A percentile compares a stretch with the other conserved stretches of the same genome.
Conservation (phyloP, 2,797 vertebrate species). For the Remorina albescens region DNA sequence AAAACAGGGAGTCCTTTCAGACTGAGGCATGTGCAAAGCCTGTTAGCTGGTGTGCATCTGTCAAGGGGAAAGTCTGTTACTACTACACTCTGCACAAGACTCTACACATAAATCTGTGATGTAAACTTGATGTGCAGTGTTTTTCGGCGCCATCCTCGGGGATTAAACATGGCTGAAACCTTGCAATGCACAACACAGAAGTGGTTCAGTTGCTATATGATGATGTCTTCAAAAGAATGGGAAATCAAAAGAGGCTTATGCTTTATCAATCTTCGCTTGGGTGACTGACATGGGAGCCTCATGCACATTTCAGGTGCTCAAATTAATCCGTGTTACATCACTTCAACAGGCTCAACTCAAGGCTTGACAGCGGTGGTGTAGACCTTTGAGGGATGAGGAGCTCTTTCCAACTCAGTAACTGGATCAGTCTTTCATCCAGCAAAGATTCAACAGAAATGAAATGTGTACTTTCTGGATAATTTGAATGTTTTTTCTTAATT, state of each 20-base stretch:
- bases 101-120: constrained; percentile 48
- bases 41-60: constrained; percentile 64
- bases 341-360: constrained; percentile 35
- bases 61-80: constrained; percentile 54
- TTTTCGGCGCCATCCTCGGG: constrained; percentile 41
- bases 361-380: constrained; percentile 23
- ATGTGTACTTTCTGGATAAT: constrained; percentile 4
- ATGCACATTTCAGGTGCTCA: constrained; percentile 38
- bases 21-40: constrained; percentile 34
- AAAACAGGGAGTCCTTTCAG: constrained; percentile 62
- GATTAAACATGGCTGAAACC: constrained; percentile 51
- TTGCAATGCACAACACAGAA: constrained; percentile 20
- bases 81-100: constrained; percentile 44
- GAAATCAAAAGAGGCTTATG: constrained; percentile 45
- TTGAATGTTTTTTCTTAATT: constrained; percentile 3
- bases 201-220: constrained; percentile 37
- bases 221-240: constrained; percentile 34
- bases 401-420: constrained; percentile 3
- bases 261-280: constrained; percentile 34
- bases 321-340: constrained; percentile 43
- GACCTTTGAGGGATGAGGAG: constrained; percentile 34
- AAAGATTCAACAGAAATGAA: constrained; percentile 1
- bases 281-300: constrained; percentile 32
- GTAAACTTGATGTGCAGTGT: constrained; percentile 37
- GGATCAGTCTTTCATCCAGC: constrained; percentile 7